Base-by-base conservation (phyloP, 2,888 invertebrate species). In the Notodonta ziczac region DNA sequence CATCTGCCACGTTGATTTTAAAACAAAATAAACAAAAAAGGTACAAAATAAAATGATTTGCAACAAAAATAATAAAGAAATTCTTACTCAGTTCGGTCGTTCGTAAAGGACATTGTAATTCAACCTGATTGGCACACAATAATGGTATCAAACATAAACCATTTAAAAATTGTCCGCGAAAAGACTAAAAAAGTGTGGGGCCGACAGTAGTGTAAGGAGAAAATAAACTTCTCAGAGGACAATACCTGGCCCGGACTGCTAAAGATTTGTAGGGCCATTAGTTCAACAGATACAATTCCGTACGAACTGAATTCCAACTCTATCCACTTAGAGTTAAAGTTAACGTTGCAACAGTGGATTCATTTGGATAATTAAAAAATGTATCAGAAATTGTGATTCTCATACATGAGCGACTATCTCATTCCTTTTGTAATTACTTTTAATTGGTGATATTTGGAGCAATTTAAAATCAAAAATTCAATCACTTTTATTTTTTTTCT, bases 101-200 rank as follows among this genome's bases (percentile, higher is more conserved):
- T 80, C 84, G 81, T 86, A 93, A 92, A 91, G 90, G 91, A 93
- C 92, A 93, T 92, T 93, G 93, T 93, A 93, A 92, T 92, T 93
- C 93, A 92, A 84, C 75, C 87, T 92, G 93, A 93, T 93, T 93
- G 93, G 93, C 93, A 93, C 90, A 93, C 93, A 93, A 93, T 93
- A 93, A 93, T 91, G 90, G 91, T 91, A 91, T 92, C 93, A 93
- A 92, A 90, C 88, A 88, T 91, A 88, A 87, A 89, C 90, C 91
- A 89, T 92, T 93, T 93, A 90, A 93, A 93, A 93, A 93, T 90
- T 91, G 92, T 88, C 85, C 86, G 85, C 83, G 87, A 84, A 88
- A 90, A 92, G 91, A 90, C 86, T 87, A 90, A 91, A 90, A 56
- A 92, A 86, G 83, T 82, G 73, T 77, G 76, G 78, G 82, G 79